Conservation (phyloP, 2,797 vertebrate genomes). For the Nyctalus aviator region DNA sequence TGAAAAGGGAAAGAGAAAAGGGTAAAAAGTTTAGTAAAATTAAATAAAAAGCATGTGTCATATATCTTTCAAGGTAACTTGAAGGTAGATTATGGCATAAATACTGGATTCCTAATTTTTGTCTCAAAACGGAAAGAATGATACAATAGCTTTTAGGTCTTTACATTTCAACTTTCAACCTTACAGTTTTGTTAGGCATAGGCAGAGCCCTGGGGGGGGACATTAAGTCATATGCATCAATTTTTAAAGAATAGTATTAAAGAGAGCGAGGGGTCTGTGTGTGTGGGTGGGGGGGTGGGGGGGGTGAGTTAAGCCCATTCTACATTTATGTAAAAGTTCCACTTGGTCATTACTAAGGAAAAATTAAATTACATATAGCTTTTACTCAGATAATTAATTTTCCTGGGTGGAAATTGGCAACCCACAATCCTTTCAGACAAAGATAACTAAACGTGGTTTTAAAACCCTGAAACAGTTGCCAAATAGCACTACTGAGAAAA, state of each 20-base stretch:
- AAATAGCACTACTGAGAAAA: slow-evolving; percentile 49
- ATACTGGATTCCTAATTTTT: slow-evolving; percentile 13
- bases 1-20: slow-evolving; percentile 16
- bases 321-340: slow-evolving; percentile 55
- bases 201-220: neutral
- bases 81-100: neutral
- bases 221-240: neutral
- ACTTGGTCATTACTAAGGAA: slow-evolving; percentile 44
- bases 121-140: slow-evolving; percentile 36
- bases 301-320: neutral
- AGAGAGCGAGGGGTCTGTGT: too few species aligned
- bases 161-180: slow-evolving; percentile 53
- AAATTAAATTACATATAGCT: slow-evolving; percentile 59
- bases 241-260: slow-evolving; percentile 26
- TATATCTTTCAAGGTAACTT: slow-evolving; percentile 44
- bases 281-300: too few species aligned
- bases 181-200: slow-evolving; percentile 13
- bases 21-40: neutral
- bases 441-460: slow-evolving; percentile 58
- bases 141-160: slow-evolving; percentile 48
- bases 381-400: slow-evolving; percentile 52
- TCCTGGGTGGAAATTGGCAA: slow-evolving; percentile 62
- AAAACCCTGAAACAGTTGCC: slow-evolving; percentile 44
- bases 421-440: slow-evolving; percentile 47
- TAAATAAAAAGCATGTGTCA: slow-evolving; percentile 1